Conservation (phyloP, 2,797 vertebrate genomes). For the Clarias laeviceps region DNA sequence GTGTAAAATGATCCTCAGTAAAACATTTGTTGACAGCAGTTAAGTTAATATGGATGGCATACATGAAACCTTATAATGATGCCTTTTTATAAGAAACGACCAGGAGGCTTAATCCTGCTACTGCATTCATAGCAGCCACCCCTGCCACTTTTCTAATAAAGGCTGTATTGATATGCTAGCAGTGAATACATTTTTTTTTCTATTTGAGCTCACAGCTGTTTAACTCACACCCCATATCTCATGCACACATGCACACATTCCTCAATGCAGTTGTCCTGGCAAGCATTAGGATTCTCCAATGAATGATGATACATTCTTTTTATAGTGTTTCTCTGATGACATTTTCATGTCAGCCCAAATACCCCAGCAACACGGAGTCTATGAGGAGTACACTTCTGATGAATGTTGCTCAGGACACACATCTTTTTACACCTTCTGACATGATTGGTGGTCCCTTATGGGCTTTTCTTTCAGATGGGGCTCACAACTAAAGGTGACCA, state of each 20-base stretch:
- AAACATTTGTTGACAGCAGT: background rate
- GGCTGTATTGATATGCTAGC: background rate
- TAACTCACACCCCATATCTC: slow-evolving; percentile 16
- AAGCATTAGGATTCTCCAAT: slow-evolving; percentile 35
- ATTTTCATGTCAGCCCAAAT: slow-evolving; percentile 42
- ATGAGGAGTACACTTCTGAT: slow-evolving; percentile 19
- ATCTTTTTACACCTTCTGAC: slow-evolving; percentile 30
- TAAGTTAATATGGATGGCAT: background rate
- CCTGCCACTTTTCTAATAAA: background rate
- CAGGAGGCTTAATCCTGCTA: background rate
- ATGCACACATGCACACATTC: slow-evolving; percentile 23
- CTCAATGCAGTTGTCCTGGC: slow-evolving; percentile 19
- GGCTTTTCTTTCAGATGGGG: background rate
- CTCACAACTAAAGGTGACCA: slow-evolving; percentile 41
- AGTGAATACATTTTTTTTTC: background rate
- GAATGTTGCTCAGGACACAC: slow-evolving; percentile 20
- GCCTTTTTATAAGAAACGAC: background rate
- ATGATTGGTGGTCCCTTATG: slow-evolving; percentile 3
- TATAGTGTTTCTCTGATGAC: slow-evolving; percentile 39
- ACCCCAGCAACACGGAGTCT: background rate
- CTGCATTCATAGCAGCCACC: background rate
- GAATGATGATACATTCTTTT: slow-evolving; percentile 45
- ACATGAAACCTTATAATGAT: background rate
- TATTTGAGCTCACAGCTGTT: slow-evolving; percentile 9
- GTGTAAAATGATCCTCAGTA: background rate